These are phyloP conservation scores for Heliconius erato DNA, from an alignment of 2,888 invertebrate genomes.

Conservation along the genomic window DNA sequence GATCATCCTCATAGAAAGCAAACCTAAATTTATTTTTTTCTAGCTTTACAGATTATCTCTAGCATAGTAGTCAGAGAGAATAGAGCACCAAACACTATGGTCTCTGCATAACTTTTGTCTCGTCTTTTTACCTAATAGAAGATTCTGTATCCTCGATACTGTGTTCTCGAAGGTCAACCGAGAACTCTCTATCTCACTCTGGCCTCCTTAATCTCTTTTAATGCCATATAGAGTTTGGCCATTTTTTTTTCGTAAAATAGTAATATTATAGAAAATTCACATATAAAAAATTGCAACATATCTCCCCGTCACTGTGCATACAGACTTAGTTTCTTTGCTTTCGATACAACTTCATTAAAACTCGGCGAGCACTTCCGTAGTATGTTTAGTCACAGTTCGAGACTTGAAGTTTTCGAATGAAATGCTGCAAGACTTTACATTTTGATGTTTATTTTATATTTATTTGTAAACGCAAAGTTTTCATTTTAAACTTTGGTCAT, in stretches of 20 bases:
- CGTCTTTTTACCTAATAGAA: not conserved
- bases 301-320: conserved; percentile 21
- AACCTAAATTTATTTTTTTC: too few relatives aligned
- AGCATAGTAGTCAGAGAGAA: not conserved
- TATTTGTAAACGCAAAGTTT: conserved; percentile 34
- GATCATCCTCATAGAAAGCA: not conserved
- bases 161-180: not conserved
- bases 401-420: conserved; percentile 39
- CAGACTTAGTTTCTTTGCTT: conserved; percentile 29
- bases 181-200: not conserved
- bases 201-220: too few relatives aligned
- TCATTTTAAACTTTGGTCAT: conserved; percentile 11
- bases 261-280: not conserved
- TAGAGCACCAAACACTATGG: not conserved
- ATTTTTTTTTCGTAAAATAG: not conserved
- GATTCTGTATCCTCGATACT: not conserved
- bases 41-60: not conserved
- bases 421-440: conserved; percentile 35
- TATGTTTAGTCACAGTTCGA: conserved; percentile 41
- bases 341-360: conserved; percentile 47
- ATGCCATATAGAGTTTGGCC: not conserved
- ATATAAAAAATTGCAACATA: not conserved
- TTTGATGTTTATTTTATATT: conserved; percentile 42
- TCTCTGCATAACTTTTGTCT: not conserved
- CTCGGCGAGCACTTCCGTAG: conserved; percentile 39